Evolutionary conservation across 2,888 invertebrate genomes (phyloP), one percentile per base, ranked within the genome.

Genomic region (Dendrolimus houi): DNA sequence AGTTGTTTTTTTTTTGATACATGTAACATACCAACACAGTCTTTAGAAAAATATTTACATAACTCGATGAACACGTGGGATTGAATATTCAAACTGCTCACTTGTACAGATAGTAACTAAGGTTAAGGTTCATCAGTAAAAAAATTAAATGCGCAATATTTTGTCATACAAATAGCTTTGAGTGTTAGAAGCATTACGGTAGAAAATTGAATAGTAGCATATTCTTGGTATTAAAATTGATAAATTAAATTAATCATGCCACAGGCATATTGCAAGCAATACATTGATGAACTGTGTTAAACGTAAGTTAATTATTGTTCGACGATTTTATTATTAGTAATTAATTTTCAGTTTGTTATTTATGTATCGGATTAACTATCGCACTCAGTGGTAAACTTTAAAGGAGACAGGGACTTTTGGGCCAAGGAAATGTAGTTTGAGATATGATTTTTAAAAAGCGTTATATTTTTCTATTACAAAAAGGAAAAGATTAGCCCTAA

Each of bases 91-190:
- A 47, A 8, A 47, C 6, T 29, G 9, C 47, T 47, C 47, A 47
- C 47, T 10, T 47, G 47, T 47, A 47, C 47, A 47, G 47, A 47
- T 12, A 47, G 9, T 47, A 47, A 2, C 9, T 47, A 47, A 47
- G 47, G 47, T 47, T 47, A 47, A 47, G 47, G 47, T 47, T 63
- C 62, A 70, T 67, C 61, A 59, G 58, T 69, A 64, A 68, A 65
- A 66, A 64, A 69, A 67, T 69, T 70, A 71, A 71, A 74, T 76
- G 82, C 72, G 78, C 74, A 75, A 82, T 85, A 85, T 84, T 85
- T 85, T 86, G 83, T 77, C 84, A 86, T 81, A 81, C 77, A 68
- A 76, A 12, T 47, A 47, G 88, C 88, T 88, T 88, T 88, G 78
- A 72, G 75, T 88, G 87, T 87, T 83, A 83, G 47, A 47, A 72